These are phyloP conservation scores for Orthonyx spaldingii DNA, from an alignment of 2,113 vertebrate genomes.

Conservation along the genomic window DNA sequence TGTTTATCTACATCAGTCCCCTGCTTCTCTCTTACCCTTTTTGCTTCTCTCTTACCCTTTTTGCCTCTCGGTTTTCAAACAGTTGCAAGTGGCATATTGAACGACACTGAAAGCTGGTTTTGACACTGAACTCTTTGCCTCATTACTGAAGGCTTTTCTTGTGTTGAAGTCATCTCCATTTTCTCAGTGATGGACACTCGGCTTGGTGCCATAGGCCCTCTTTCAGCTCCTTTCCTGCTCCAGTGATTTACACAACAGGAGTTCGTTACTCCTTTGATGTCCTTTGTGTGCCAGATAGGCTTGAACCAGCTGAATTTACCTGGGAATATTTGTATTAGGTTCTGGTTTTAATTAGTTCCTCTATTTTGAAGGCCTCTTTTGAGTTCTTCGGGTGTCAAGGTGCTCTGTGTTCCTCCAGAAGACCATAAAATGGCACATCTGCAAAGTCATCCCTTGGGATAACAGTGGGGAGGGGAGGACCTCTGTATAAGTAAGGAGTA, in stretches of 20 bases:
- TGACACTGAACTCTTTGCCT: neutral
- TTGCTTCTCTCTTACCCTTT: neutral
- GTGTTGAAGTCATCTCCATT: neutral
- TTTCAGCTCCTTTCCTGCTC: slow-evolving; percentile 42
- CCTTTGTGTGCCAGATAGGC: neutral
- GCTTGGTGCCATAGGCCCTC: neutral
- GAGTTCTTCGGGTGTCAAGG: neutral
- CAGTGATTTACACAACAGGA: slow-evolving; percentile 50
- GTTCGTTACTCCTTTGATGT: slow-evolving; percentile 53
- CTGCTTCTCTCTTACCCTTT: neutral
- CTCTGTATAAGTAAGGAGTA: neutral
- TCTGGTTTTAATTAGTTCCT: slow-evolving; percentile 43
- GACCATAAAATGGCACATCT: neutral
- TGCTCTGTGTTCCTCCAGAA: neutral
- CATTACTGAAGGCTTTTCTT: neutral
- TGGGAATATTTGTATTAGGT: neutral
- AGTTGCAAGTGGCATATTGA: neutral
- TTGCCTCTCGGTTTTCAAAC: neutral
- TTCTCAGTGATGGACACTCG: slow-evolving; percentile 23
- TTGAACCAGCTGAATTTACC: neutral
- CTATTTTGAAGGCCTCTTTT: neutral
- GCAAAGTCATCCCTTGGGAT: neutral
- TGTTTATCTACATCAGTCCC: neutral
- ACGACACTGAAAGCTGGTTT: neutral
- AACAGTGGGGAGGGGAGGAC: neutral